A percentile compares a stretch with the other conserved stretches of the same genome.
Conservation (phyloP, 2,113 vertebrate genomes). For the Hoplias malabaricus region DNA sequence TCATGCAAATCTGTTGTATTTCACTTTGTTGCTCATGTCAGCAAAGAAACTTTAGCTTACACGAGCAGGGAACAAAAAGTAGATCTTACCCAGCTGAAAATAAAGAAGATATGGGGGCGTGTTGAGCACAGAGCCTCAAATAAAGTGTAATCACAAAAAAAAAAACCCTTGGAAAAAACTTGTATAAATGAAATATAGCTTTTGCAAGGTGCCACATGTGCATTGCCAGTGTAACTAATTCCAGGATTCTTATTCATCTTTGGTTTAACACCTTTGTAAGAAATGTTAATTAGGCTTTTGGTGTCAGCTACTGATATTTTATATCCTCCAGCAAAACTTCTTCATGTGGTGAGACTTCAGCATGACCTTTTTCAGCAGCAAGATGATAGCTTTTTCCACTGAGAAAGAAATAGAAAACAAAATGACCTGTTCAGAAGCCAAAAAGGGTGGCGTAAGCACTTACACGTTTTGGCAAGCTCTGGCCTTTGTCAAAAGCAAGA, state of each 20-base stretch:
- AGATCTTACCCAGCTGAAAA: too few species aligned
- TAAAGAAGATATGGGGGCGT: too few species aligned
- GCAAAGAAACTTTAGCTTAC: too few species aligned
- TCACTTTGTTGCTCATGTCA: too few species aligned
- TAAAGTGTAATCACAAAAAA: too few species aligned
- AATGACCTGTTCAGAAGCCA: conserved; percentile 75
- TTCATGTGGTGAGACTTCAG: conserved; percentile 47
- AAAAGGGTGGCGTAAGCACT: conserved; percentile 69
- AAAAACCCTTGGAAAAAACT: too few species aligned
- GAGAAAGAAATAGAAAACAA: conserved; percentile 75
- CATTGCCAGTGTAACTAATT: neutral
- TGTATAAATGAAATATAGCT: neutral
- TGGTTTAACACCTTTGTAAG: neutral
- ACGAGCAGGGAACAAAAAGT: too few species aligned
- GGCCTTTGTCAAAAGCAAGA: conserved; percentile 53
- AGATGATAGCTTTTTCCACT: conserved; percentile 70
- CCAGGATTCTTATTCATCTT: neutral
- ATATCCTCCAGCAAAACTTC: conserved; percentile 33
- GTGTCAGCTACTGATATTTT: conserved; percentile 5
- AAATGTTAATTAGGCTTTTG: conserved; percentile 27
- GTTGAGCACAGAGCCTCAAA: too few species aligned
- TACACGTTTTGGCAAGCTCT: conserved; percentile 58
- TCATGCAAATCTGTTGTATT: too few species aligned
- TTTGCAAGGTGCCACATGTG: neutral
- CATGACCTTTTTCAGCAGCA: conserved; percentile 72